Evolutionary conservation across 2,113 vertebrate genomes (phyloP).

Genomic region (Myotis brandtii): DNA sequence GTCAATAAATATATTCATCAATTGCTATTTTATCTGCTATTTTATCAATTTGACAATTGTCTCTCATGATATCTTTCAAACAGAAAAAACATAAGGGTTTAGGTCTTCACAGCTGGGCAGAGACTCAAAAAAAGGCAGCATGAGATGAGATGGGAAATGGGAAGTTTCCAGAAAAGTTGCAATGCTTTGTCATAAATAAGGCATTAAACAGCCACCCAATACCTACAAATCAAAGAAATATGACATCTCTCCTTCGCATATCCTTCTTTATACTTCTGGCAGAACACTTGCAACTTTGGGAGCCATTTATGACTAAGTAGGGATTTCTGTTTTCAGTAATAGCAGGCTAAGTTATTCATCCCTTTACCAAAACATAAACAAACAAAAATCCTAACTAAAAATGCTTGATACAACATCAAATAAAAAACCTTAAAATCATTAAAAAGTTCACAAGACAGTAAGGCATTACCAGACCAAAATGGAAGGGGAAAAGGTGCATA

Average conservation of each 20-base stretch:
- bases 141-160: neutral
- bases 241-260: neutral
- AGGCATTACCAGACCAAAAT: neutral
- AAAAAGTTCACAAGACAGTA: constrained; percentile 10
- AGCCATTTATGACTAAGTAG: neutral
- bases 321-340: constrained; percentile 14
- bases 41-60: neutral
- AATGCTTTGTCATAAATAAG: neutral
- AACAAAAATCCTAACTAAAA: neutral
- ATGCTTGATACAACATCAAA: neutral
- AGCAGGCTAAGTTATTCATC: neutral
- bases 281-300: neutral
- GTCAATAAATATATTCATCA: neutral
- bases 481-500: neutral
- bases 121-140: neutral
- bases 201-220: neutral
- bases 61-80: neutral
- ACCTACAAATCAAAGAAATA: neutral
- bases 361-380: neutral
- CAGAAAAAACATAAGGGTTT: neutral
- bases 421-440: neutral
- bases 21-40: neutral
- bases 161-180: constrained; percentile 12
- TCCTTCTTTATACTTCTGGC: neutral
- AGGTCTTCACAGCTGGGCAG: neutral